phyloP scores from a whole-genome alignment of 2,113 vertebrate genomes.

The Antidorcas marsupialis region DNA sequence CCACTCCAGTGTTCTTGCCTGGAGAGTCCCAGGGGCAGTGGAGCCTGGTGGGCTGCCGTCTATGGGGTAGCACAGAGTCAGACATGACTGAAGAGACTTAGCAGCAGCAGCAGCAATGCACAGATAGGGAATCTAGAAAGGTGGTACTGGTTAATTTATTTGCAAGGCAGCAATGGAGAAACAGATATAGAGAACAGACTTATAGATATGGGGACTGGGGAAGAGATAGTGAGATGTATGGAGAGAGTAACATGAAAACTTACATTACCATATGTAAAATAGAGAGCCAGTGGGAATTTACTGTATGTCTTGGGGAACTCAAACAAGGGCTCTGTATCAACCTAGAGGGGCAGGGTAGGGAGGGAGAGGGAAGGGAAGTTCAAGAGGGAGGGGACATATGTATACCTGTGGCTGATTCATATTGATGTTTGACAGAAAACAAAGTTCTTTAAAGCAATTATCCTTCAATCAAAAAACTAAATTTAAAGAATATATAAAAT shows the following conservation, averaged over 20 bases:
- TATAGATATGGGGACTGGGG: not conserved
- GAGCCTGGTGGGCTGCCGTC: too few species aligned
- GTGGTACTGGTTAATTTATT: not conserved
- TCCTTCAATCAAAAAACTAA: not conserved
- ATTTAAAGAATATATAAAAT: not conserved
- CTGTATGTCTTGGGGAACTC: not conserved
- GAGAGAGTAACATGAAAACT: not conserved
- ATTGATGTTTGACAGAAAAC: not conserved
- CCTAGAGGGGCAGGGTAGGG: not conserved
- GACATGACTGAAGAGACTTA: too few species aligned
- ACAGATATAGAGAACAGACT: not conserved
- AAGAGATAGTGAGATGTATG: not conserved
- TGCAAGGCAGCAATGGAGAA: not conserved
- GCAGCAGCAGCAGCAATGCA: not conserved
- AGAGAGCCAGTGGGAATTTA: not conserved
- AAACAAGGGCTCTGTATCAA: not conserved
- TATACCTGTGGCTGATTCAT: not conserved
- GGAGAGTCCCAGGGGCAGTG: too few species aligned
- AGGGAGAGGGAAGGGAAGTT: not conserved
- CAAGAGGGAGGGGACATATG: not conserved
- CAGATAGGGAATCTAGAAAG: not conserved
- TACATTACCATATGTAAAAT: not conserved
- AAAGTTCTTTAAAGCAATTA: not conserved
- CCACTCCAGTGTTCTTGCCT: too few species aligned
- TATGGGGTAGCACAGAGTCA: too few species aligned